These are phyloP conservation scores for Scolopax mira DNA, from an alignment of 2,113 vertebrate species.

Conservation along the genomic window DNA sequence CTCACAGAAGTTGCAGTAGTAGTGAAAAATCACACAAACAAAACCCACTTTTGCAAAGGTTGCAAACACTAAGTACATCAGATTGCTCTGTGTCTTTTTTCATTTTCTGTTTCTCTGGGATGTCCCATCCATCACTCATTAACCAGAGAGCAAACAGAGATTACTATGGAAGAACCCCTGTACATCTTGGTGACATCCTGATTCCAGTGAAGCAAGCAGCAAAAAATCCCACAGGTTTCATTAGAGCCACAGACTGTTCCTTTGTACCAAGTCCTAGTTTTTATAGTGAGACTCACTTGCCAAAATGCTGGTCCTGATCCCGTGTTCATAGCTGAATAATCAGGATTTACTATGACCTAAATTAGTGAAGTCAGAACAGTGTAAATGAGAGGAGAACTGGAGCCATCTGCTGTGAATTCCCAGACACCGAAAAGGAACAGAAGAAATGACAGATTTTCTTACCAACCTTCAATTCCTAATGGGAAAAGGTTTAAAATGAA, in stretches of 20 bases:
- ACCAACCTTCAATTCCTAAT: background rate
- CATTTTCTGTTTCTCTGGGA: background rate
- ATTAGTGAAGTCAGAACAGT: slow-evolving; percentile 2
- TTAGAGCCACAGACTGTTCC: background rate
- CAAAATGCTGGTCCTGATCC: slow-evolving; percentile 15
- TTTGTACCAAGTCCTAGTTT: background rate
- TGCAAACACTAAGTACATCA: background rate
- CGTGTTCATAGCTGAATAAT: background rate
- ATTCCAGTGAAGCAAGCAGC: background rate
- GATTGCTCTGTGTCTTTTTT: background rate
- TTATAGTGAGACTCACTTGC: background rate
- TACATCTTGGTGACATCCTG: background rate
- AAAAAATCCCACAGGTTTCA: slow-evolving; percentile 11
- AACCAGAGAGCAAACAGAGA: background rate
- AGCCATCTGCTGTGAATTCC: slow-evolving; percentile 32
- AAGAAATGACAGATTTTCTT: slow-evolving; percentile 5
- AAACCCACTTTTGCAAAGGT: background rate
- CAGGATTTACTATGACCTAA: slow-evolving; percentile 30
- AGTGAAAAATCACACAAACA: slow-evolving; percentile 10
- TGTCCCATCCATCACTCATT: background rate
- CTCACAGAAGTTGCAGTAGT: background rate
- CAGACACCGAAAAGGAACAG: background rate
- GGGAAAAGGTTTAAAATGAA: background rate
- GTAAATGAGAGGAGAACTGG: slow-evolving; percentile 25
- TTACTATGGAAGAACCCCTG: background rate